Evolutionary conservation across 2,797 vertebrate species (phyloP).

Genomic region (Trachurus trachurus): DNA sequence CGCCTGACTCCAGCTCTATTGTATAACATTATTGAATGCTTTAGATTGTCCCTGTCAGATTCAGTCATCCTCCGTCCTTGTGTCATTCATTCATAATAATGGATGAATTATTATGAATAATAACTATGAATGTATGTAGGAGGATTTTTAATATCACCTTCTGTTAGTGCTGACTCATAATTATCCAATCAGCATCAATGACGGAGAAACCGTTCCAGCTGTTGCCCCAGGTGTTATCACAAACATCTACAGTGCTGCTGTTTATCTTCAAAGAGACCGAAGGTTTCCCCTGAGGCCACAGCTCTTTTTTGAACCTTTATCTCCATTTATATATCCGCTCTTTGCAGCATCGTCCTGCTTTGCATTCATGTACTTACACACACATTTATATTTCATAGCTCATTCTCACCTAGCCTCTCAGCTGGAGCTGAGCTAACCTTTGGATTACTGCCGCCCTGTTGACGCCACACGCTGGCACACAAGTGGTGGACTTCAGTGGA

Average conservation of each 20-base stretch:
- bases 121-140: neutral
- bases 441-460: conserved; percentile 16
- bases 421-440: conserved; percentile 39
- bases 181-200: conserved; percentile 15
- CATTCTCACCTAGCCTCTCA: conserved; percentile 4
- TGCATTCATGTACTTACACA: neutral
- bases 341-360: conserved; percentile 3
- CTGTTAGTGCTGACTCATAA: conserved; percentile 15
- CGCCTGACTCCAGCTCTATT: too few species aligned
- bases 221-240: neutral
- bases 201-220: neutral
- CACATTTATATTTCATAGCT: neutral
- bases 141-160: conserved; percentile 11
- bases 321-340: neutral
- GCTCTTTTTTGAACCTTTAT: conserved; percentile 14
- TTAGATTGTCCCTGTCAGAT: too few species aligned
- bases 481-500: conserved; percentile 22
- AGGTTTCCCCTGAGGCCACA: conserved; percentile 13
- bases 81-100: neutral
- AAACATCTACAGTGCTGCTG: conserved; percentile 3
- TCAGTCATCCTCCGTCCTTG: neutral
- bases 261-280: neutral
- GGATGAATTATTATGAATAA: neutral
- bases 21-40: too few species aligned
- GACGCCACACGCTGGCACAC: conserved; percentile 22